Base-by-base conservation (phyloP, 1,140 invertebrate genomes). In the Pseudomyrmex dendroicus region DNA sequence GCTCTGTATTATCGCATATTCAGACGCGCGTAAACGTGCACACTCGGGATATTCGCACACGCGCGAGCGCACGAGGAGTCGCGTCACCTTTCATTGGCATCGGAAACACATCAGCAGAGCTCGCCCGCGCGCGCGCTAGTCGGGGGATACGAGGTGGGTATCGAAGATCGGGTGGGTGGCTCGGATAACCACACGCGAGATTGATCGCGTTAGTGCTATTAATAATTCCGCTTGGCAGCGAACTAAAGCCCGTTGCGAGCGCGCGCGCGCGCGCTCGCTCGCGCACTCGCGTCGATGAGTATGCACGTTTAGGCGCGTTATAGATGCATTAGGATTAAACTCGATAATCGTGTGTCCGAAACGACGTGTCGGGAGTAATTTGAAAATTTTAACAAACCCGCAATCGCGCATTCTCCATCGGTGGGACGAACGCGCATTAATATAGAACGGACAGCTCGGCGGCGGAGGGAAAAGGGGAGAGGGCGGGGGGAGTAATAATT, bases 21-120 rank as follows among this genome's bases (percentile, higher is more conserved):
- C 73, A 70, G 56, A 70, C 35, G 76, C 76, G 35, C 52, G 56
- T 52, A 48, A 84, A 68, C 64, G 59, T 59, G 44, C 25, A 56
- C 50, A 76, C 62, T 22, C 44, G 20, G 59, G 4, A 57, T n/a
- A 66, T 76, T 78, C 82, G 22, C 74, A 48, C 62, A 12, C 59
- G 35, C 59, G 20, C 73, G 74, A 20, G 54, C 52, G 46, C 66
- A 63, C 64, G 50, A 54, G 48, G 8, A 17, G 64, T 17, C 63
- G 76, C 76, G 83, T 84, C 83, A 84, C 83, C 83, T 84, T 84
- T 84, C 83, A 84, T 84, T 84, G 83, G 74, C 83, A 84, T 84
- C 76, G 83, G 83, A 84, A 84, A 84, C 66, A 84, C 83, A 84
- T 84, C 83, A 83, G 62, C 82, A 82, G 35, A 35, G 35, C 5